Percentiles rank a stretch among this genome's conserved stretches.
Evolutionary conservation across 2,113 vertebrate genomes (phyloP).

Genomic region (Hassar affinis): DNA sequence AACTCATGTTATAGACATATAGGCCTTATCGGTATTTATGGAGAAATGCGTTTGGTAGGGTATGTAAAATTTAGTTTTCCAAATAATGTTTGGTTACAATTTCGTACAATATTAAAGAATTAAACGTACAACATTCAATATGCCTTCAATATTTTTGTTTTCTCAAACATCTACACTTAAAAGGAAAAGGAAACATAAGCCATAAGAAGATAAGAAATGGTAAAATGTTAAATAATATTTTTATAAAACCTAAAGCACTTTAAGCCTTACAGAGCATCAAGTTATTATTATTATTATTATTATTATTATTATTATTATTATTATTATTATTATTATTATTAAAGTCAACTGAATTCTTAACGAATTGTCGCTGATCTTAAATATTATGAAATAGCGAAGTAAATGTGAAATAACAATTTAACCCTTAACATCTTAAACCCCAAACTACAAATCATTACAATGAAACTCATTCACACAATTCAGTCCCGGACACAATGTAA

Average conservation of each 20-base stretch:
- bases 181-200: neutral
- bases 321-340: neutral
- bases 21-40: conserved; percentile 96
- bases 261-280: no score
- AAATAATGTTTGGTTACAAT: conserved; percentile 98
- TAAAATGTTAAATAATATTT: neutral
- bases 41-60: conserved; percentile 90
- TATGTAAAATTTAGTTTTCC: conserved; percentile 99
- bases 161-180: neutral
- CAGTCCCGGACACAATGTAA: conserved; percentile 1
- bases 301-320: neutral
- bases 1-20: conserved; percentile 91
- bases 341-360: neutral
- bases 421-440: conserved; percentile 28
- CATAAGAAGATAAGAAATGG: neutral
- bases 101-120: conserved; percentile 99
- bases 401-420: conserved; percentile 26
- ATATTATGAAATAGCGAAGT: neutral
- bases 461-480: conserved; percentile 33
- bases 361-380: neutral
- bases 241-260: neutral
- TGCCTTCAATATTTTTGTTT: conserved; percentile 86
- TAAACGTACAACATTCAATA: conserved; percentile 81
- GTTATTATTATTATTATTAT: neutral
- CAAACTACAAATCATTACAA: conserved; percentile 25